Conservation (phyloP, 1,140 invertebrate species). For the Lordiphosa collinella region DNA sequence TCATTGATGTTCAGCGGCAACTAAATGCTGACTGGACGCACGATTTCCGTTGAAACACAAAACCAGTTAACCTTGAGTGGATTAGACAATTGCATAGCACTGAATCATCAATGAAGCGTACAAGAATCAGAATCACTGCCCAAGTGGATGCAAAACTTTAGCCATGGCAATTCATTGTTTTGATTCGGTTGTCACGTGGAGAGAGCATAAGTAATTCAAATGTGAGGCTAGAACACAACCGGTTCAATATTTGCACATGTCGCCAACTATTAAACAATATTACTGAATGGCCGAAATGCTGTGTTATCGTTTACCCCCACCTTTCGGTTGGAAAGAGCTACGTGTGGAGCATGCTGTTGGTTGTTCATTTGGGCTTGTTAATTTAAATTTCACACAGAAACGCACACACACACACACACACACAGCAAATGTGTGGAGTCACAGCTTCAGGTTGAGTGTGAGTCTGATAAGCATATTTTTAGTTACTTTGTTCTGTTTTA, state of each 20-base stretch:
- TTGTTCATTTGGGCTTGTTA: constrained; percentile 46
- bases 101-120: constrained; percentile 71
- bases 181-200: constrained; percentile 47
- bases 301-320: constrained; percentile 22
- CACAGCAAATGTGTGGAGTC: constrained; percentile 25
- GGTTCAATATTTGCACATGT: constrained; percentile 76
- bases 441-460: constrained; percentile 13
- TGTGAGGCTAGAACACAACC: constrained; percentile 36
- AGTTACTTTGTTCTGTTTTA: constrained; percentile 15
- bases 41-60: constrained; percentile 33
- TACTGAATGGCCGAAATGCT: constrained; percentile 56
- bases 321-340: constrained; percentile 19
- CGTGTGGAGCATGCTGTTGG: constrained; percentile 55
- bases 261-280: constrained; percentile 47
- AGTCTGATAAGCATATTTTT: constrained; percentile 18
- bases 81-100: constrained; percentile 34
- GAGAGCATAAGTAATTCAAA: constrained; percentile 26
- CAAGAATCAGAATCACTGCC: constrained; percentile 30
- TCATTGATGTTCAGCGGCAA: constrained; percentile 51
- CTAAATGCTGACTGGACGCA: constrained; percentile 32
- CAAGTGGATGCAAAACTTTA: constrained; percentile 3
- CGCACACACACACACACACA: constrained; percentile 2
- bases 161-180: constrained; percentile 23
- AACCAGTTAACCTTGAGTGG: constrained; percentile 54
- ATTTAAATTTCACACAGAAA: constrained; percentile 67